Percentiles rank a stretch among this genome's conserved stretches.
phyloP scores from a whole-genome alignment of 1,140 invertebrate genomes.

The Temnothorax nylanderi region DNA sequence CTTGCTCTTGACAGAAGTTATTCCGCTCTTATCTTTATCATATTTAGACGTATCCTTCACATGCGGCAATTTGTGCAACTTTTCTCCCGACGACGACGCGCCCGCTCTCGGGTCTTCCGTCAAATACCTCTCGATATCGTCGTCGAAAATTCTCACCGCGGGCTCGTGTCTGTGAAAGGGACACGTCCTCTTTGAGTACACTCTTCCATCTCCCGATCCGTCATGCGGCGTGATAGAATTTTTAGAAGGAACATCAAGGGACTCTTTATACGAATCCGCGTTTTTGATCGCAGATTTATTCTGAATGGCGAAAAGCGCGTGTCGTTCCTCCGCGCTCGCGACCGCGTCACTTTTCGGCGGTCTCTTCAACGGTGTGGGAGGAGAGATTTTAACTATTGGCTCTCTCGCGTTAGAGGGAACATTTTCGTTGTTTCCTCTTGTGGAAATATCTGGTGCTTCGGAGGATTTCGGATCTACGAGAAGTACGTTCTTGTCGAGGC shows the following conservation, averaged over 20 bases:
- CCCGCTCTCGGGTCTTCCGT: constrained; percentile 26
- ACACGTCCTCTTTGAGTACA: constrained; percentile 59
- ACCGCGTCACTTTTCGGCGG: neutral
- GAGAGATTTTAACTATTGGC: constrained; percentile 45
- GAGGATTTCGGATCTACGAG: constrained; percentile 58
- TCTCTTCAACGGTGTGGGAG: constrained; percentile 42
- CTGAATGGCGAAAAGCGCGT: neutral
- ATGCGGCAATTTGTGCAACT: constrained; percentile 33
- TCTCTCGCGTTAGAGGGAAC: neutral
- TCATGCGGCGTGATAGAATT: constrained; percentile 46
- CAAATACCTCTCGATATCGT: constrained; percentile 61
- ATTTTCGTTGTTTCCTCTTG: neutral
- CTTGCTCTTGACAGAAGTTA: constrained; percentile 4
- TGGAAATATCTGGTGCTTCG: neutral
- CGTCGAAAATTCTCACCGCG: constrained; percentile 71
- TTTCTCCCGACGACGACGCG: neutral
- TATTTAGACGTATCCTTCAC: neutral
- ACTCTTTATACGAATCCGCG: neutral
- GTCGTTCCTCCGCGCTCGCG: neutral
- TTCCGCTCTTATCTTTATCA: neutral
- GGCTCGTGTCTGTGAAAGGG: constrained; percentile 58
- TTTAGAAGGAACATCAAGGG: constrained; percentile 7
- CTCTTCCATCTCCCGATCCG: constrained; percentile 37
- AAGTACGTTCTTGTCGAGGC: constrained; percentile 33
- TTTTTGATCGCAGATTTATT: constrained; percentile 28